Evolutionary conservation across 2,888 invertebrate genomes (phyloP).

Genomic region (Spodoptera exigua): DNA sequence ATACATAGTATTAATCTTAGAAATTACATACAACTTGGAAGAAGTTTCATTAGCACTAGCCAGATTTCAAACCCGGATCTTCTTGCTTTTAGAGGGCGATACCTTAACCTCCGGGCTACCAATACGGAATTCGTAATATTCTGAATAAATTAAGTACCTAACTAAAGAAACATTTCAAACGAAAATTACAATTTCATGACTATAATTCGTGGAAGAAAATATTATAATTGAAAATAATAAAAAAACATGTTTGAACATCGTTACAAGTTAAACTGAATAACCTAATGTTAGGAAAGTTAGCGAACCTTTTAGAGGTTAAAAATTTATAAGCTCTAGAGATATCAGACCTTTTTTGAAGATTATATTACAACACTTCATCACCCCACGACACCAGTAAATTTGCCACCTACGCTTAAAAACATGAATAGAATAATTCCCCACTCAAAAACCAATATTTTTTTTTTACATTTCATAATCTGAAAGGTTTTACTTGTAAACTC

Average conservation of each 20-base stretch:
- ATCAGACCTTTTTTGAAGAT: constrained; percentile 39
- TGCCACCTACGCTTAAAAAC: constrained; percentile 11
- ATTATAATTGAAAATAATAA: constrained; percentile 12
- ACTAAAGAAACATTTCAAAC: no score
- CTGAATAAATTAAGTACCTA: no score
- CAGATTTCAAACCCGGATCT: no score
- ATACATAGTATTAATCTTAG: no score
- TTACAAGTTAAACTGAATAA: constrained; percentile 1
- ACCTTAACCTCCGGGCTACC: no score
- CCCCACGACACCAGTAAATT: constrained; percentile 18
- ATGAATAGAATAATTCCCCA: background rate
- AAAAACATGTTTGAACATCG: constrained; percentile 12
- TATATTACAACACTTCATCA: constrained; percentile 23
- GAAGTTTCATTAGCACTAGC: no score
- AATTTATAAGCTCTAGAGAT: constrained; percentile 39
- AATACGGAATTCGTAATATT: no score
- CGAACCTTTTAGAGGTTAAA: constrained; percentile 26
- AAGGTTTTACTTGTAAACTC: constrained; percentile 14
- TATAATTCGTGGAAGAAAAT: no score
- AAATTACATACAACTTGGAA: no score
- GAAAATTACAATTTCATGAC: no score
- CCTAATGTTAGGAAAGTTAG: constrained; percentile 20
- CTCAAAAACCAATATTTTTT: background rate
- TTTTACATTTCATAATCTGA: constrained; percentile 7
- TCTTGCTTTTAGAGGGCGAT: no score